A percentile compares a stretch with the other conserved stretches of the same genome.
Conservation (phyloP, 2,888 invertebrate species). For the Eretmocerus hayati region DNA sequence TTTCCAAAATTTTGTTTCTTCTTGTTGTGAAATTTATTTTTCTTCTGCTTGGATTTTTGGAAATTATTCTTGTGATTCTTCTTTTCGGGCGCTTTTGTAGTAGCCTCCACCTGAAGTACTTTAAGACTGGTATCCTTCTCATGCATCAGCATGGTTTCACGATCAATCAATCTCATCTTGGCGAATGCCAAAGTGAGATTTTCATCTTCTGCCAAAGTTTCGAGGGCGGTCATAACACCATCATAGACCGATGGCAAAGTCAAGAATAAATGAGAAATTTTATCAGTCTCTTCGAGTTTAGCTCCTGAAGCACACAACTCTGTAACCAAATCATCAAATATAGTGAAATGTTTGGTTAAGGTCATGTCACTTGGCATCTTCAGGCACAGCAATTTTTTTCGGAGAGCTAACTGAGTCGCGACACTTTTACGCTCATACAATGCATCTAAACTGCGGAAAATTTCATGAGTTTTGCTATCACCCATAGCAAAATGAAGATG, state of each 20-base stretch:
- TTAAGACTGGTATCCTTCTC: slow-evolving; percentile 29
- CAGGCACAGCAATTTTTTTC: slow-evolving; percentile 19
- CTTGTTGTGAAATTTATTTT: no score
- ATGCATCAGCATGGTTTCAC: slow-evolving; percentile 23
- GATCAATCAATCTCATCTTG: slow-evolving; percentile 29
- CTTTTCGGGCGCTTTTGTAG: neutral
- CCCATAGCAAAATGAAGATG: slow-evolving; percentile 12
- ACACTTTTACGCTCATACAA: slow-evolving; percentile 26
- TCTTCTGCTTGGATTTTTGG: no score
- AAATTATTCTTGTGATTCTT: no score
- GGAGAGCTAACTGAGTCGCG: slow-evolving; percentile 19
- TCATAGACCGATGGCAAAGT: slow-evolving; percentile 38
- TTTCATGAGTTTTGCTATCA: slow-evolving; percentile 15
- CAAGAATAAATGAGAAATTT: slow-evolving; percentile 37
- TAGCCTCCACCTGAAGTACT: slow-evolving; percentile 24
- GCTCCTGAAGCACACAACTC: slow-evolving; percentile 37
- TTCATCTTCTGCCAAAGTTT: slow-evolving; percentile 36
- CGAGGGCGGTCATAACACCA: slow-evolving; percentile 39
- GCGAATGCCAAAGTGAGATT: slow-evolving; percentile 36
- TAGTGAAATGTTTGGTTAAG: slow-evolving; percentile 31
- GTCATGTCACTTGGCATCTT: slow-evolving; percentile 25
- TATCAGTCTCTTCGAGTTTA: slow-evolving; percentile 36
- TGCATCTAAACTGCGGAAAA: slow-evolving; percentile 19
- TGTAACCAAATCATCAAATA: slow-evolving; percentile 36
- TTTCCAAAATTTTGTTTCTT: neutral